Base-by-base conservation (phyloP, 2,888 invertebrate genomes). In the Drepanosiphum platanoidis region DNA sequence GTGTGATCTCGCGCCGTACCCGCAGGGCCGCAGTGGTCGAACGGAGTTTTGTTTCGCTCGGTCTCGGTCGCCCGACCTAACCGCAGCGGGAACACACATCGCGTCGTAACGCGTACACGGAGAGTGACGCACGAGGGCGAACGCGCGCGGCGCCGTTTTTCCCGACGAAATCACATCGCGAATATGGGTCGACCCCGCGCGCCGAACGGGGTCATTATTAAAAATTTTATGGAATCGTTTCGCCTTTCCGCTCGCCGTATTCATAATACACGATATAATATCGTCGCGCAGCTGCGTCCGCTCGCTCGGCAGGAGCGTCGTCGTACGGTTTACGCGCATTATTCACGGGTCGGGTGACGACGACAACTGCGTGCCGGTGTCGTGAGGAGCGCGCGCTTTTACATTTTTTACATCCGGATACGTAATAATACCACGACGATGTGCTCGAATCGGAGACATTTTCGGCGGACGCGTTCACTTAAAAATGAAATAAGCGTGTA, bases 131-230 rank as follows among this genome's bases (percentile, higher is more conserved):
- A 15, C 11, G 13, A 13, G 13, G 3, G 9, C 3, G 52, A 9
- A 27, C 5, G 9, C 27, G 61, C 1, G 27, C 4, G 71, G 9
- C 72, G n/a, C n/a, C n/a, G n/a, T n/a, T n/a, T n/a, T n/a, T n/a
- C n/a, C n/a, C n/a, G n/a, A n/a, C n/a, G 30, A 72, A 72, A 72
- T 46, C 72, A 46, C 42, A 30, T 74, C 5, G 5, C 32, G 52
- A 75, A 75, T n/a, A 34, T 34, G 34, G 74, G 52, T 74, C 74
- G 74, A 46, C 32, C 32, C 74, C 52, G 32, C 32, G n/a, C 46
- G 46, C 74, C 32, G n/a, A 30, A 32, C 74, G 3, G 74, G 52
- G 74, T 75, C 74, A 34, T 75, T 52, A 34, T 34, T n/a, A 34
- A 34, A 32, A 34, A 32, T 22, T 22, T 22, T 32, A 30, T 30